Evolutionary conservation across 2,797 vertebrate species (phyloP).

Genomic region (Geotrypetes seraphini): DNA sequence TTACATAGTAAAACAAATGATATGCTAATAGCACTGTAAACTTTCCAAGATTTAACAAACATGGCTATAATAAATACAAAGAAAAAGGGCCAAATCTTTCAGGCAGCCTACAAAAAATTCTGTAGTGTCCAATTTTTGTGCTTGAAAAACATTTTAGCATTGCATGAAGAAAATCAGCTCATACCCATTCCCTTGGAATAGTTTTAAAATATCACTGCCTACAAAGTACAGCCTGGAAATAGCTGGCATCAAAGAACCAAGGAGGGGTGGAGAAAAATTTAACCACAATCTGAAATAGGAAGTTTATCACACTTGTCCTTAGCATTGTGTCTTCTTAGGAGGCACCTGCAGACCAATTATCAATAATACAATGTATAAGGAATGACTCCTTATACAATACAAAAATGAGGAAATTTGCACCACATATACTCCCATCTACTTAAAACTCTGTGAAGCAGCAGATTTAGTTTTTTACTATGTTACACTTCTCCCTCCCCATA

Average conservation of each 20-base stretch:
- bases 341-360: too few relatives aligned
- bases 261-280: slow-evolving; percentile 20
- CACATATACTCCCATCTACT: too few relatives aligned
- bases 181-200: slow-evolving; percentile 57
- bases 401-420: too few relatives aligned
- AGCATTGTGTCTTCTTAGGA: too few relatives aligned
- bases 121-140: slow-evolving; percentile 38
- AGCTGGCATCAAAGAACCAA: slow-evolving; percentile 26
- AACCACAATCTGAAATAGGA: too few relatives aligned
- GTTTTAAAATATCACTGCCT: slow-evolving; percentile 34
- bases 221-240: slow-evolving; percentile 31
- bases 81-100: slow-evolving; percentile 45
- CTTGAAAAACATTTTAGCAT: slow-evolving; percentile 31
- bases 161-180: slow-evolving; percentile 37
- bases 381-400: too few relatives aligned
- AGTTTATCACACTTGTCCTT: too few relatives aligned
- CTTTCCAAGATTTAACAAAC: slow-evolving; percentile 54
- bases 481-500: too few relatives aligned
- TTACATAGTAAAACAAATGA: slow-evolving; percentile 50
- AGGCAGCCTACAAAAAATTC: slow-evolving; percentile 48
- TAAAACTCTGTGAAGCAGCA: too few relatives aligned
- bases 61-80: slow-evolving; percentile 62
- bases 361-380: too few relatives aligned
- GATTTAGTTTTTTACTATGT: too few relatives aligned
- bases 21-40: slow-evolving; percentile 48